Evolutionary conservation across 2,113 vertebrate genomes (phyloP).

Genomic region (Penelope pileata): DNA sequence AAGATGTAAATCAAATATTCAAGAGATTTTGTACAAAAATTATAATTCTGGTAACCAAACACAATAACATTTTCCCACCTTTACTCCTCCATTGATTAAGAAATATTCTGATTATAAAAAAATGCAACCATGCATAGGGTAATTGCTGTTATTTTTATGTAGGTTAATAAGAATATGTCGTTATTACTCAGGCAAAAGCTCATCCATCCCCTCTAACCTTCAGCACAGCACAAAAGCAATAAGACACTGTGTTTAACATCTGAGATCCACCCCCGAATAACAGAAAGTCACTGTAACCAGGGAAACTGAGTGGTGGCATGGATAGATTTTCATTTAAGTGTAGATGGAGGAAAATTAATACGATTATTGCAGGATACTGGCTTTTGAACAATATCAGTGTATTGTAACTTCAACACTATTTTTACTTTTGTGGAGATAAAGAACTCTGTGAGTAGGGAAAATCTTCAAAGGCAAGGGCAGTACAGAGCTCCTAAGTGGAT

Average conservation of each 20-base stretch:
- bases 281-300: conserved; percentile 75
- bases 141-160: conserved; percentile 1
- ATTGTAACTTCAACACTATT: background rate
- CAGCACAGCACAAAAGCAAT: conserved; percentile 48
- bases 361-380: background rate
- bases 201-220: conserved; percentile 38
- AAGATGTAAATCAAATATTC: background rate
- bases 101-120: background rate
- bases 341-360: background rate
- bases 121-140: background rate
- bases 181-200: conserved; percentile 53
- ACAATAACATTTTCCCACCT: background rate
- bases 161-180: conserved; percentile 9
- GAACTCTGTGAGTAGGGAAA: background rate
- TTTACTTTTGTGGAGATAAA: background rate
- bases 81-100: background rate
- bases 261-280: conserved; percentile 65
- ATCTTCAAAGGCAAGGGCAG: background rate
- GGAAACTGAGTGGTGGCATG: conserved; percentile 65
- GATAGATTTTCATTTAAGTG: conserved; percentile 26
- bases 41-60: background rate
- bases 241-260: conserved; percentile 52
- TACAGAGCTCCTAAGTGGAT: background rate
- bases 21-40: conserved; percentile 12
- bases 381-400: background rate